Conservation (phyloP, 2,797 vertebrate species). For the Heteromormyrus szaboi region DNA sequence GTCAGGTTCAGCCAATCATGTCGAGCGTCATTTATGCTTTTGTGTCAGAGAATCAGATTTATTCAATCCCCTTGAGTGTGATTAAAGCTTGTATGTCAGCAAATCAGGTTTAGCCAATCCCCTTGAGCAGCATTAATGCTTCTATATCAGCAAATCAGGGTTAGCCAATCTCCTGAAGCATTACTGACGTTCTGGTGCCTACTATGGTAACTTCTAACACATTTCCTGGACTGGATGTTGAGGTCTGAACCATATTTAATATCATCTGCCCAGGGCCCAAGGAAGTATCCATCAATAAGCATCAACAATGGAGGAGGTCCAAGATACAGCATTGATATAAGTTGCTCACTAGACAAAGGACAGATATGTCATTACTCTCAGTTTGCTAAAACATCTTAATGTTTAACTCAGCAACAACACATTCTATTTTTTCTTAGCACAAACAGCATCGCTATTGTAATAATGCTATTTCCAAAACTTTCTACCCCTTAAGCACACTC, state of each 20-base stretch:
- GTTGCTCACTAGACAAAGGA: not conserved
- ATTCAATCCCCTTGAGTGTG: not conserved
- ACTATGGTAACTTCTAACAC: not conserved
- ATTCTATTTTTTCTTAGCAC: not conserved
- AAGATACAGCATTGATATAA: not conserved
- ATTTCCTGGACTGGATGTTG: not conserved
- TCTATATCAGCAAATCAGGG: not conserved
- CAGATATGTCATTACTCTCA: not conserved
- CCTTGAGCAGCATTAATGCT: not conserved
- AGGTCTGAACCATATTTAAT: not conserved
- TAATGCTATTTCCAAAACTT: not conserved
- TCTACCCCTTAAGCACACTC: not conserved
- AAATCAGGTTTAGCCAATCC: not conserved
- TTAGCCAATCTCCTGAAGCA: not conserved
- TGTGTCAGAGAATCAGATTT: not conserved
- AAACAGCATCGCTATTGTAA: not conserved
- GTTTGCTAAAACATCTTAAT: not conserved
- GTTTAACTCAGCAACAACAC: not conserved
- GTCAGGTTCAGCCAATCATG: not conserved
- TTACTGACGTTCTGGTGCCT: not conserved
- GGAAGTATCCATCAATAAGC: not conserved
- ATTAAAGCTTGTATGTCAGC: not conserved
- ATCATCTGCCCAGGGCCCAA: not conserved
- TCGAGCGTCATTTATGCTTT: not conserved
- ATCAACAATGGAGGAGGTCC: not conserved